These are phyloP conservation scores for Hycleus phaleratus DNA, from an alignment of 1,140 invertebrate genomes.

Conservation along the genomic window DNA sequence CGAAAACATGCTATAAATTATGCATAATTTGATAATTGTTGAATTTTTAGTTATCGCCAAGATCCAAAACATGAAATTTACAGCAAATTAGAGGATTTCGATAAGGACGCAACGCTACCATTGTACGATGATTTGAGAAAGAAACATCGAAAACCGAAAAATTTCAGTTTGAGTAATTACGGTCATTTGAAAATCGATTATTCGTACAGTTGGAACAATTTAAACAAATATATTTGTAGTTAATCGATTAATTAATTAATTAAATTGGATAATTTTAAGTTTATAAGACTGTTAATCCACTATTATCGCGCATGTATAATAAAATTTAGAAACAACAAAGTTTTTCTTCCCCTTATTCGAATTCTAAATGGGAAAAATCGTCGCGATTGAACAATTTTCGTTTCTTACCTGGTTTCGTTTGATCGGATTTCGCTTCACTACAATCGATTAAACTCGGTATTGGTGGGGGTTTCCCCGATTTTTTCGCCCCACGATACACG, in stretches of 20 bases:
- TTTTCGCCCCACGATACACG: neutral
- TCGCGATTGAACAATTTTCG: slow-evolving; percentile 12
- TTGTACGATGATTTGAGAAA: slow-evolving; percentile 32
- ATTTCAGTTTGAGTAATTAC: slow-evolving; percentile 57
- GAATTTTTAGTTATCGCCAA: slow-evolving; percentile 22
- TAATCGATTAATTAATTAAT: too few species aligned
- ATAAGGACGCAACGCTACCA: slow-evolving; percentile 22
- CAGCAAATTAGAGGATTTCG: slow-evolving; percentile 26
- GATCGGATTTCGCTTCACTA: neutral
- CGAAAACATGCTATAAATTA: neutral
- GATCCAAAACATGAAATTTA: slow-evolving; percentile 26
- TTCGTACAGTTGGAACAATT: slow-evolving; percentile 58
- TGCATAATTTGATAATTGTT: slow-evolving; percentile 7
- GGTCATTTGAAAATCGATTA: slow-evolving; percentile 69
- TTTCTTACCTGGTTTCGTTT: neutral
- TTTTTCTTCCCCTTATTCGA: too few species aligned
- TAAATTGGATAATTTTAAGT: too few species aligned
- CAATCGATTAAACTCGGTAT: neutral
- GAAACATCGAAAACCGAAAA: slow-evolving; percentile 38
- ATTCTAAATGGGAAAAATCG: slow-evolving; percentile 6
- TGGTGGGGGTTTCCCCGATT: neutral
- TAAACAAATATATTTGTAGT: slow-evolving; percentile 33
- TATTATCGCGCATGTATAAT: too few species aligned
- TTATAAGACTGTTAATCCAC: too few species aligned
- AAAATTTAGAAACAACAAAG: too few species aligned